Base-by-base conservation (phyloP, 2,888 invertebrate species). In the Hololepta plana region DNA sequence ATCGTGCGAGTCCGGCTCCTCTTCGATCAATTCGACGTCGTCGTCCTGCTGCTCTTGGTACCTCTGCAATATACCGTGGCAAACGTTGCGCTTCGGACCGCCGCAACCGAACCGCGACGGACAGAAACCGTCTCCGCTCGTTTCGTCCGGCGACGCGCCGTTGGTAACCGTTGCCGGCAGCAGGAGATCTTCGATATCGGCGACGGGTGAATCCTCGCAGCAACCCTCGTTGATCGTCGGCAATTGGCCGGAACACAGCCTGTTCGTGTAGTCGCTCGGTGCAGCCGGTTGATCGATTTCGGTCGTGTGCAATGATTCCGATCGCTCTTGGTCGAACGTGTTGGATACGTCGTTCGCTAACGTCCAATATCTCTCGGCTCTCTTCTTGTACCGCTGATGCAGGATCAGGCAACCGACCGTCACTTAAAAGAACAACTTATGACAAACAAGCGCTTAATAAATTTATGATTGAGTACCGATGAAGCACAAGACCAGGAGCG, bases 401-500 rank as follows among this genome's bases (percentile, higher is more conserved):
- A 88, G 53, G 15, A 87, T 72, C 30, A 90, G 59, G 43, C 81
- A 80, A 2, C 80, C 77, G 3, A 79, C 65, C 1, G 84, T 80
- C 24, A 85, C 80, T 72, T 29, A 11, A 28, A 19, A 27, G 27
- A 15, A n/a, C n/a, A n/a, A n/a, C n/a, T 17, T 17, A 15, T 15
- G 27, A 17, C 27, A 9, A 31, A 19, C 14, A 10, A 26, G 28
- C 15, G 29, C 29, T 16, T 28, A 28, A 26, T 9, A 29, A 30
- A 19, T 15, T 12, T 5, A 20, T 20, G 15, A 26, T 4, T 24
- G 44, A 59, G 57, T 52, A 82, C 82, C 75, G 35, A 79, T 71
- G 35, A 85, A 72, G 42, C 79, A 79, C 46, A 81, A 70, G 15
- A 81, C 67, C 5, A 84, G 60, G 26, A 84, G 55, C 39, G 77